phyloP scores from a whole-genome alignment of 2,888 invertebrate genomes.

The Acanthosepion lycidas region DNA sequence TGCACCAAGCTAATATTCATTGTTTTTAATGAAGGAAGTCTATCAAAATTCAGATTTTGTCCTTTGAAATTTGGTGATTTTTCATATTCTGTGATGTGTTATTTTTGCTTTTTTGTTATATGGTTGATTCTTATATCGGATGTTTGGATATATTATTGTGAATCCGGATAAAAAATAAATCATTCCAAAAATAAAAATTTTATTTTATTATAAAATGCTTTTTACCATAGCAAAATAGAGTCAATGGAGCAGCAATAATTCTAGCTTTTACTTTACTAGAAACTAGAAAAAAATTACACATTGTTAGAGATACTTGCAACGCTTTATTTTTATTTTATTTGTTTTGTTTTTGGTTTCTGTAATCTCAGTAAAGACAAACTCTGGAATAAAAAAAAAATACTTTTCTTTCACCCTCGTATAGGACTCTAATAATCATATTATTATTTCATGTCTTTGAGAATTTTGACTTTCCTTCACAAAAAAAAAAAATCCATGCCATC shows the following conservation, averaged over 20 bases:
- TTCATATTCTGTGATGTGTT: background rate
- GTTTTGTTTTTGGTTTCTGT: background rate
- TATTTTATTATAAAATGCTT: no score
- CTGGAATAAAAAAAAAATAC: background rate
- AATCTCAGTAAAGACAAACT: background rate
- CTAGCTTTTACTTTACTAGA: background rate
- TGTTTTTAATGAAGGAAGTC: background rate
- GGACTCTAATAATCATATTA: constrained; percentile 33
- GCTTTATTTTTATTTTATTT: background rate
- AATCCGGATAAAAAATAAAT: background rate
- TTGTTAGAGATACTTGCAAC: background rate
- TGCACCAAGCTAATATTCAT: no score
- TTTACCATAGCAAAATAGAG: background rate
- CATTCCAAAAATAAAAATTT: background rate
- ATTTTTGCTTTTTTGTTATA: background rate
- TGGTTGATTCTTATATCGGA: background rate
- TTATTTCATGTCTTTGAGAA: background rate
- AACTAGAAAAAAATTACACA: background rate
- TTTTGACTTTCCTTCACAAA: background rate
- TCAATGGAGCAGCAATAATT: background rate
- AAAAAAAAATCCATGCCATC: background rate
- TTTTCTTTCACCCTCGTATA: constrained; percentile 41
- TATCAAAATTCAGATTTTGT: constrained; percentile 11
- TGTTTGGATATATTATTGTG: background rate
- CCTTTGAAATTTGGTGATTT: background rate